Evolutionary conservation across 2,113 vertebrate genomes (phyloP).

Genomic region (Tragelaphus scriptus): DNA sequence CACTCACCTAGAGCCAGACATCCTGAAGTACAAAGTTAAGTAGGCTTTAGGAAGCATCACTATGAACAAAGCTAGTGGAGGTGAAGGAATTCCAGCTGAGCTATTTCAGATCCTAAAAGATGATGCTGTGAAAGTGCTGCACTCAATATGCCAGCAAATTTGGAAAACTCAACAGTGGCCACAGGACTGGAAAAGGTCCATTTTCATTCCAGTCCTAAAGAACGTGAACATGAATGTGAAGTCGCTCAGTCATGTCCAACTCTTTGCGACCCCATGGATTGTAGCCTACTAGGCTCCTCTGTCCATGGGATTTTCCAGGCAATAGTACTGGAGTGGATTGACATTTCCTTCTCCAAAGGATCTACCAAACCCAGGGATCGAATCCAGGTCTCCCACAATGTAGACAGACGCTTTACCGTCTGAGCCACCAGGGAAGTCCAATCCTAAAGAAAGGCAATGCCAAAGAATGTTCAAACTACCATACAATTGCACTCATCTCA

Average conservation of each 20-base stretch:
- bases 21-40: not conserved
- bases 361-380: too few species aligned
- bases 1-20: not conserved
- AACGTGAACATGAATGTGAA: too few species aligned
- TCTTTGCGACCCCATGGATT: too few species aligned
- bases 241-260: too few species aligned
- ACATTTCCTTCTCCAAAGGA: too few species aligned
- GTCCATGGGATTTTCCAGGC: too few species aligned
- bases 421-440: not conserved
- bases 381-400: too few species aligned
- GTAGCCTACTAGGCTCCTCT: too few species aligned
- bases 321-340: too few species aligned
- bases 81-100: not conserved
- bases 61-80: not conserved
- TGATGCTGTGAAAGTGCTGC: not conserved
- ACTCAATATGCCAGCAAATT: not conserved
- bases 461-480: not conserved
- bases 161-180: not conserved
- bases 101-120: not conserved
- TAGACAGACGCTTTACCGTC: too few species aligned
- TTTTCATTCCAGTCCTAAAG: not conserved
- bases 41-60: not conserved
- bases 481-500: not conserved
- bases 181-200: not conserved
- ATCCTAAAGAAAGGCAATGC: not conserved